A percentile compares a stretch with the other conserved stretches of the same genome.
These are phyloP conservation scores for Drosophila novamexicana DNA, from an alignment of 1,140 invertebrate genomes.

Conservation along the genomic window DNA sequence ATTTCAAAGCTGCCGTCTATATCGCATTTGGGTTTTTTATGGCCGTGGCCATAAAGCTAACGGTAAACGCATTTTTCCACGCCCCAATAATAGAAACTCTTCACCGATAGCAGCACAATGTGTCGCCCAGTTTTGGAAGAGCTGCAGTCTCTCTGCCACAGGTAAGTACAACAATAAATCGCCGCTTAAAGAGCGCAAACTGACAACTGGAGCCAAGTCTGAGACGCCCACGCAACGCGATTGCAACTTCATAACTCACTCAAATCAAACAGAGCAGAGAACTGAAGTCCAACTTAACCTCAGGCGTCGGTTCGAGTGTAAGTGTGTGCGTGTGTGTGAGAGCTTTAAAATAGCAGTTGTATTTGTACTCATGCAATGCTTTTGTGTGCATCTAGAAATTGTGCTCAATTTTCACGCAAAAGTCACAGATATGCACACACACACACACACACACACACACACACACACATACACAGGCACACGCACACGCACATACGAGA, in stretches of 20 bases:
- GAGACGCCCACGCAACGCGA: constrained; percentile 62
- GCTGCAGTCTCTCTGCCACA: background rate
- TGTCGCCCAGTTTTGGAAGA: constrained; percentile 38
- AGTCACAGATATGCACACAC: constrained; percentile 36
- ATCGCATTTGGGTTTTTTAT: constrained; percentile 47
- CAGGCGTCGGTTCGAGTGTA: too few species aligned
- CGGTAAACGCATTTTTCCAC: constrained; percentile 63
- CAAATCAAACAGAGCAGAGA: constrained; percentile 42
- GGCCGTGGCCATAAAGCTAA: constrained; percentile 54
- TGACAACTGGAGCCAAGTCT: constrained; percentile 11
- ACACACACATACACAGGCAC: constrained; percentile 15
- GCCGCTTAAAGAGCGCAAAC: constrained; percentile 49
- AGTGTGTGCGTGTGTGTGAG: constrained; percentile 19
- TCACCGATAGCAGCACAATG: constrained; percentile 54
- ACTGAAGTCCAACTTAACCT: constrained; percentile 36
- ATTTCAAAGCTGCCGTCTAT: constrained; percentile 52
- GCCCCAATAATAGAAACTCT: constrained; percentile 63
- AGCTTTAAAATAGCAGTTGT: constrained; percentile 32
- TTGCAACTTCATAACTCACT: constrained; percentile 77
- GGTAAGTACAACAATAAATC: constrained; percentile 75
- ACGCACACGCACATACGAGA: background rate
- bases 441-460: constrained; percentile 25
- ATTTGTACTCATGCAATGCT: constrained; percentile 23
- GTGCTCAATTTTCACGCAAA: constrained; percentile 75
- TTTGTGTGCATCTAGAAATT: constrained; percentile 66